A percentile compares a stretch with the other conserved stretches of the same genome.
phyloP scores from a whole-genome alignment of 2,888 invertebrate genomes.

The Pollenia amentaria region DNA sequence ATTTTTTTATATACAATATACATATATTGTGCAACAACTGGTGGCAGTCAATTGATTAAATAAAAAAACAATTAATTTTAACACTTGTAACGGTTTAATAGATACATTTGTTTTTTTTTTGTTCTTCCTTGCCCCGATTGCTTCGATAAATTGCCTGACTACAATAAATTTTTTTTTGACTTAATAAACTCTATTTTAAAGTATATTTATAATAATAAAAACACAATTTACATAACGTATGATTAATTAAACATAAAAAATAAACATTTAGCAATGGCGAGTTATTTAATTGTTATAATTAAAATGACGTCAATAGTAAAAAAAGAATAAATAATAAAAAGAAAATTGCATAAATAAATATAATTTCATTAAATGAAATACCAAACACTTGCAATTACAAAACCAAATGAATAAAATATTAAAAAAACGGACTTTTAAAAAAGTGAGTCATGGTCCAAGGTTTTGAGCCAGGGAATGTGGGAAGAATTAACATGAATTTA shows the following conservation, averaged over 20 bases:
- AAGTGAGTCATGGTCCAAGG: conserved; percentile 17
- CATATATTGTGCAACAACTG: conserved; percentile 18
- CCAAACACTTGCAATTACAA: neutral
- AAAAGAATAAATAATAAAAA: conserved; percentile 15
- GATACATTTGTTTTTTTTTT: conserved; percentile 7
- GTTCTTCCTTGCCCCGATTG: conserved; percentile 42
- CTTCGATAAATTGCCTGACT: conserved; percentile 49
- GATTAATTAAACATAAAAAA: conserved; percentile 62
- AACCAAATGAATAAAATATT: neutral
- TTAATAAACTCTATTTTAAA: conserved; percentile 52
- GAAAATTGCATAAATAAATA: conserved; percentile 48
- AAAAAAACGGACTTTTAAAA: neutral
- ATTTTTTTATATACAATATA: too few species aligned
- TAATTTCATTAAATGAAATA: neutral
- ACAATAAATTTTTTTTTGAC: conserved; percentile 24
- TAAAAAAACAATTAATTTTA: conserved; percentile 55
- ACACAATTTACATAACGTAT: conserved; percentile 59
- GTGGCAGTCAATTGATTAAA: conserved; percentile 56
- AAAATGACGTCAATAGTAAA: conserved; percentile 72
- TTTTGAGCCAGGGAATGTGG: neutral
- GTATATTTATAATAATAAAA: conserved; percentile 42
- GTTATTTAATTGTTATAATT: conserved; percentile 72
- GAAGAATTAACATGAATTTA: neutral
- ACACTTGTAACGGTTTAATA: conserved; percentile 61
- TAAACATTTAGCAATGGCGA: conserved; percentile 33